Conservation (phyloP, 2,888 invertebrate species). For the Tetranychus truncatus region DNA sequence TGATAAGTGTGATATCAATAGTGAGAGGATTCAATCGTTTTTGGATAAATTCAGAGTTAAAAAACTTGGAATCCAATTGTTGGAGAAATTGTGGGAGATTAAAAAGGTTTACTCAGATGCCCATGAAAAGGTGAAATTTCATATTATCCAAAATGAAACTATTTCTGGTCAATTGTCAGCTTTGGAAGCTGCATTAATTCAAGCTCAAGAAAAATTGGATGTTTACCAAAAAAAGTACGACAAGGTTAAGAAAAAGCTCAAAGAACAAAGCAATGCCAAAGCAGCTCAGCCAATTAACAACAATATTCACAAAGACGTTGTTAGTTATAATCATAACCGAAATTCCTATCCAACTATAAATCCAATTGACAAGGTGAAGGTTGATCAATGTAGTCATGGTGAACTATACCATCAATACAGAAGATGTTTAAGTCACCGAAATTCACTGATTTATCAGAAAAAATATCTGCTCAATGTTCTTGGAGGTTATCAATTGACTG, state of each 20-base stretch:
- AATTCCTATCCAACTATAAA: background rate
- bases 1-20: background rate
- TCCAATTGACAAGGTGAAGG: background rate
- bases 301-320: background rate
- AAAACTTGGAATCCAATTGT: background rate
- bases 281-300: background rate
- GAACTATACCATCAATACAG: background rate
- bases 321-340: background rate
- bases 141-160: background rate
- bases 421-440: constrained; percentile 50
- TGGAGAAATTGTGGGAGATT: background rate
- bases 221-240: constrained; percentile 5
- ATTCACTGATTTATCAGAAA: constrained; percentile 76
- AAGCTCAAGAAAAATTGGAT: constrained; percentile 6
- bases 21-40: background rate
- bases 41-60: background rate
- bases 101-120: background rate
- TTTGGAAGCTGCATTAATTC: background rate
- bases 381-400: background rate
- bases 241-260: constrained; percentile 3
- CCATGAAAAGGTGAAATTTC: background rate
- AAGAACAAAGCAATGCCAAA: background rate
- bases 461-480: constrained; percentile 57
- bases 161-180: background rate
- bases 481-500: constrained; percentile 40